Percentiles rank a stretch among this genome's conserved stretches.
Conservation (phyloP, 1,140 invertebrate species). For the Drosophila mauritiana region DNA sequence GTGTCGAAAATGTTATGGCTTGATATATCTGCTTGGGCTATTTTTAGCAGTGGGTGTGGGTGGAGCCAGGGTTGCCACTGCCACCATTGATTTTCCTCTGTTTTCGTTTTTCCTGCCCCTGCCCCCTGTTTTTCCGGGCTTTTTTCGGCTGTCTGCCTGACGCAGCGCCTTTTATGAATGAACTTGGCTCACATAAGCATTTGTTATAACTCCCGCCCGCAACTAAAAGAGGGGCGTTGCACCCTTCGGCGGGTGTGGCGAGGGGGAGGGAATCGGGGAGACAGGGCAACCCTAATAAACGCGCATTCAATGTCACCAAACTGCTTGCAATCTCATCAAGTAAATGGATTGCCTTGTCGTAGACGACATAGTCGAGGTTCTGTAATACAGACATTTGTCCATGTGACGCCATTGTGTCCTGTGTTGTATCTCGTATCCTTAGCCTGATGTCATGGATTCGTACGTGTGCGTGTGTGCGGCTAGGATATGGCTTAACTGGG, state of each 20-base stretch:
- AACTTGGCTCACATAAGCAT: conserved; percentile 64
- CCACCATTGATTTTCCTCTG: conserved; percentile 29
- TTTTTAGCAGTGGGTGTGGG: conserved; percentile 30
- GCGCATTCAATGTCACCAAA: conserved; percentile 66
- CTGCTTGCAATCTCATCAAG: conserved; percentile 72
- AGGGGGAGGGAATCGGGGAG: not conserved
- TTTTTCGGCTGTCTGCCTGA: conserved; percentile 50
- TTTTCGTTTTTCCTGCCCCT: conserved; percentile 19
- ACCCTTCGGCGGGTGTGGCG: conserved; percentile 10
- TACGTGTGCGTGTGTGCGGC: not conserved
- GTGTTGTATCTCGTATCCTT: not conserved
- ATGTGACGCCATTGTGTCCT: conserved; percentile 72
- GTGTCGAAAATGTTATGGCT: conserved; percentile 43
- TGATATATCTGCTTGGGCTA: conserved; percentile 36
- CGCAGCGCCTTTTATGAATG: conserved; percentile 75
- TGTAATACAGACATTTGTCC: conserved; percentile 65
- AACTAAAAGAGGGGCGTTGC: conserved; percentile 35
- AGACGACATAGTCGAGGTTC: conserved; percentile 50
- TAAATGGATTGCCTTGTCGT: conserved; percentile 71
- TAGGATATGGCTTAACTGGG: conserved; percentile 41
- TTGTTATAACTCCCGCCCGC: conserved; percentile 41
- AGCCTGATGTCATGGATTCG: conserved; percentile 27
- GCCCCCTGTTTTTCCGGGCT: conserved; percentile 7
- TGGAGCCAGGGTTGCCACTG: conserved; percentile 23
- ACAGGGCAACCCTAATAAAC: conserved; percentile 44